A percentile compares a stretch with the other conserved stretches of the same genome.
Evolutionary conservation across 2,797 vertebrate genomes (phyloP).

Genomic region (Cynopterus sphinx): DNA sequence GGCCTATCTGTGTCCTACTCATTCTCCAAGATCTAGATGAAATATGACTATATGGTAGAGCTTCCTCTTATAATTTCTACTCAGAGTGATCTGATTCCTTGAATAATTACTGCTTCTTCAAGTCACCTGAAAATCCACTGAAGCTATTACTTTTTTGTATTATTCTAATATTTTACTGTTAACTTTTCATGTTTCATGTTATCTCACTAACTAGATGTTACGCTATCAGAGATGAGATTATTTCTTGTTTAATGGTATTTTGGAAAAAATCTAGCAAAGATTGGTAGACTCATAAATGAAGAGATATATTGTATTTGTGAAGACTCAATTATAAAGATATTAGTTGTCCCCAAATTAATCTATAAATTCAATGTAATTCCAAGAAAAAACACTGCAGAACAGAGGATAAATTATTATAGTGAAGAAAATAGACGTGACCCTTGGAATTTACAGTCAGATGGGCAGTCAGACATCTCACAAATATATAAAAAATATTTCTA

Average conservation of each 20-base stretch:
- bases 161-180: slow-evolving; percentile 3
- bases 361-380: neutral
- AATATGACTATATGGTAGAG: neutral
- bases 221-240: neutral
- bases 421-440: neutral
- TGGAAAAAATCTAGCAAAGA: slow-evolving; percentile 1
- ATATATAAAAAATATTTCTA: neutral
- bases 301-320: neutral
- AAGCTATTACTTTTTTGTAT: neutral
- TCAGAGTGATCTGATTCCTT: neutral
- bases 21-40: neutral
- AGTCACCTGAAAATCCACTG: slow-evolving; percentile 13
- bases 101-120: slow-evolving; percentile 44
- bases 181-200: neutral
- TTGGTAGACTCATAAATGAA: neutral
- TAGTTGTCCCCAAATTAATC: neutral
- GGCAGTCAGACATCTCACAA: neutral
- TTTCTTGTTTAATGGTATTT: slow-evolving; percentile 34
- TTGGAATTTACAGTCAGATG: neutral
- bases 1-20: neutral
- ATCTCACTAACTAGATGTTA: neutral
- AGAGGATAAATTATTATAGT: neutral
- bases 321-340: neutral
- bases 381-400: neutral
- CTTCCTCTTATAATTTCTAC: slow-evolving; percentile 8